Evolutionary conservation across 1,140 invertebrate species (phyloP), one percentile per base, ranked within the genome.

Genomic region (Listronotus oregonensis): DNA sequence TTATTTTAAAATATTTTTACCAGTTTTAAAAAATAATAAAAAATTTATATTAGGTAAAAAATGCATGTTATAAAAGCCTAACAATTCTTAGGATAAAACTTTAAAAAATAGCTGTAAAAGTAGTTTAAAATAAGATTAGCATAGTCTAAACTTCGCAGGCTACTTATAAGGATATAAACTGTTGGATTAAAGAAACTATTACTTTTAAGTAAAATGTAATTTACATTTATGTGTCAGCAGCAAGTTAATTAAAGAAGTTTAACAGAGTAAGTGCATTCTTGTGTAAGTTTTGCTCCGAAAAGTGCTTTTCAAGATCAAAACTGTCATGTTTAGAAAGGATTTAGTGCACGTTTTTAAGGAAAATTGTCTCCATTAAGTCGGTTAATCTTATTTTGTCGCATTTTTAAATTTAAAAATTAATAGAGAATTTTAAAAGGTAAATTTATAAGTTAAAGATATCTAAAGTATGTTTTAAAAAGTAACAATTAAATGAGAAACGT

Each of bases 191-290:
- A 39, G 42, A 46, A 46, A 50, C 59, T 66, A 71, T 67, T 69
- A 71, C 61, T 71, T 71, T 69, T 58, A 34, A 64, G 70, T 47
- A 58, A 61, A 66, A 61, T 69, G 68, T 70, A 74, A 75, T 75
- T 71, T 72, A 70, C 71, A 73, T 75, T 71, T 71, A 73, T 68
- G 67, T 67, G 71, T 70, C 73, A 71, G 71, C 69, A 72, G 67
- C 65, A 54, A 73, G 69, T 73, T 75, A 73, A 75, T 75, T 75
- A 75, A 75, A 75, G 70, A 75, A 75, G 69, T 75, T 52, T 73
- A 73, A 64, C 71, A 63, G 71, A 73, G 71, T 75, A 73, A 75
- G 73, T 75, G 73, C 71, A 75, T 75, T 75, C 71, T 73, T 73
- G 73, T 75, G 73, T 75, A 69, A 71, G 59, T 50, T 52, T 42